Conservation (phyloP, 37 sponge, comb jelly and placozoan genomes). For the Axinella damicornis region DNA sequence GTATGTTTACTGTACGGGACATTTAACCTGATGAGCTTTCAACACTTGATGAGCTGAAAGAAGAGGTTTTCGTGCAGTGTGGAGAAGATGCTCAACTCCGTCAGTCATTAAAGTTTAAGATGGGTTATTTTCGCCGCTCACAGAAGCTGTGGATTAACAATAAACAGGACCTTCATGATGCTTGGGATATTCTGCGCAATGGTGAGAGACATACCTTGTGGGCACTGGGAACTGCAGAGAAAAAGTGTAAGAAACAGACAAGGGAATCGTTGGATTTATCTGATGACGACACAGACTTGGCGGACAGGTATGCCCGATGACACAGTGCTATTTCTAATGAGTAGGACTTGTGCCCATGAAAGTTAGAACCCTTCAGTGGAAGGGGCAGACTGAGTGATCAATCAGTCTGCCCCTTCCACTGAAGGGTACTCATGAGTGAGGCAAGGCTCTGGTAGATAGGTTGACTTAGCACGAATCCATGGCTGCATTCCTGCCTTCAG, state of each 20-base stretch:
- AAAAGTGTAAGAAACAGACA: too few relatives aligned
- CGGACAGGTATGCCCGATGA: too few relatives aligned
- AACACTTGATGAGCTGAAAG: conserved; percentile 1
- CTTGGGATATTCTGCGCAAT: not conserved
- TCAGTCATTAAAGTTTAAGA: not conserved
- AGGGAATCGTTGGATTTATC: not conserved
- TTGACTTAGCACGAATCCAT: too few relatives aligned
- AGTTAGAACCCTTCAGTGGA: too few relatives aligned
- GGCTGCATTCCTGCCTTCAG: too few relatives aligned
- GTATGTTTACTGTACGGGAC: not conserved
- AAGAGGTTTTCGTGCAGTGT: conserved; percentile 5
- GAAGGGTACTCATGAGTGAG: too few relatives aligned
- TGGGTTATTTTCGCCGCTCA: not conserved
- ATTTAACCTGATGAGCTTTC: not conserved
- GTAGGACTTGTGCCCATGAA: too few relatives aligned
- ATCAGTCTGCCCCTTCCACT: too few relatives aligned
- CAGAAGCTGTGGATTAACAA: conserved; percentile 1
- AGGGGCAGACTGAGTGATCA: too few relatives aligned
- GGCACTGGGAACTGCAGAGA: not conserved
- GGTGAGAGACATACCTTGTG: conserved; percentile 4
- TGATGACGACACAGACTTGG: not conserved
- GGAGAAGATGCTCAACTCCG: not conserved
- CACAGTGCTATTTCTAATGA: too few relatives aligned
- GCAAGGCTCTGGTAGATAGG: too few relatives aligned
- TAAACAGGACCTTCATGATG: not conserved